These are phyloP conservation scores for Solenodon paradoxus DNA, from an alignment of 2,113 vertebrate genomes.

Conservation along the genomic window DNA sequence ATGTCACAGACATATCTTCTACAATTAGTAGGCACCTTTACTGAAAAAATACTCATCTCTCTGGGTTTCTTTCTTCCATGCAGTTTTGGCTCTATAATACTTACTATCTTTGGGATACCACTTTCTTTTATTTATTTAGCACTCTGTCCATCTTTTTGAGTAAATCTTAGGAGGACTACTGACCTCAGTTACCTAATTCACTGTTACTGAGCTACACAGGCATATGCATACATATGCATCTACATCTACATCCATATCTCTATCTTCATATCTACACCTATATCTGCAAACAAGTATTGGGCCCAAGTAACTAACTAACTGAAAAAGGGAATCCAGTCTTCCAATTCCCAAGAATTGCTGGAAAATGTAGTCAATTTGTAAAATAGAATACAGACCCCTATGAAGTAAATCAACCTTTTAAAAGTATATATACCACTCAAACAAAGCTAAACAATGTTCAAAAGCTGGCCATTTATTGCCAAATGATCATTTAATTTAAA, in stretches of 20 bases:
- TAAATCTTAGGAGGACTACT: neutral
- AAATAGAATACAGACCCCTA: neutral
- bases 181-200: neutral
- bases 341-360: neutral
- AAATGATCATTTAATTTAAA: neutral
- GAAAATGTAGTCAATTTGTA: neutral
- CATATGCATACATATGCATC: neutral
- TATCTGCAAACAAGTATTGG: neutral
- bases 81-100: neutral
- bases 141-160: neutral
- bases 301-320: neutral
- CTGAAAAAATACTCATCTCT: neutral
- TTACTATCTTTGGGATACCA: neutral
- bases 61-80: neutral
- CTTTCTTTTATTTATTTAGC: neutral
- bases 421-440: neutral
- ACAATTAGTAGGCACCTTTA: neutral
- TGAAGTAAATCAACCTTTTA: neutral
- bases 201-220: neutral
- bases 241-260: no score
- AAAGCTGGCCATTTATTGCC: neutral
- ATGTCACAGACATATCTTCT: neutral
- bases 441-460: neutral
- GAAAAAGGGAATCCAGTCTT: neutral
- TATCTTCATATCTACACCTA: no score